These are phyloP conservation scores for Acronicta alni DNA, from an alignment of 2,888 invertebrate genomes.

Conservation along the genomic window DNA sequence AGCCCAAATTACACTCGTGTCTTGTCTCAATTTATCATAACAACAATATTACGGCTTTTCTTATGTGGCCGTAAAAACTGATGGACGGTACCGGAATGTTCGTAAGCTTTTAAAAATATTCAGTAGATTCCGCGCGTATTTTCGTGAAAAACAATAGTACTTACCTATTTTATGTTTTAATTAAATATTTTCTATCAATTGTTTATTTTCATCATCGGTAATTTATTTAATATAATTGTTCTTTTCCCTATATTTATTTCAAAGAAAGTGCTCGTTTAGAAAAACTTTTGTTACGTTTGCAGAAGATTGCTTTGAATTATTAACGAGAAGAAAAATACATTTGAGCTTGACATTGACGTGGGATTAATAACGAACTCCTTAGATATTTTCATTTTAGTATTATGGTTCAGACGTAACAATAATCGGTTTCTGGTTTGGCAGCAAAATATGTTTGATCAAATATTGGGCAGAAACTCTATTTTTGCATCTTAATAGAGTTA, in stretches of 20 bases:
- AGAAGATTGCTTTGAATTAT: neutral
- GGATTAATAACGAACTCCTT: no score
- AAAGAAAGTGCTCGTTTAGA: no score
- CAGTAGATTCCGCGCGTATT: no score
- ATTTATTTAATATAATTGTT: neutral
- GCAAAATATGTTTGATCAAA: neutral
- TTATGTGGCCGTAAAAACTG: slow-evolving; percentile 38
- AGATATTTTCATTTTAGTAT: neutral
- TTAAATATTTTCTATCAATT: no score
- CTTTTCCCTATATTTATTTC: neutral
- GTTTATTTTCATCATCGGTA: no score
- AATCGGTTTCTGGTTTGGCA: neutral
- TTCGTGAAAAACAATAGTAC: no score
- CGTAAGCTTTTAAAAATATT: neutral
- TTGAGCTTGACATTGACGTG: neutral
- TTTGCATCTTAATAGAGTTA: no score
- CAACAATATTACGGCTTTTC: slow-evolving; percentile 26
- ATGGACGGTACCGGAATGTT: slow-evolving; percentile 18
- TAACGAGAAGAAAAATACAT: neutral
- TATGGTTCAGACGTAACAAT: neutral
- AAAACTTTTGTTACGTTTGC: neutral
- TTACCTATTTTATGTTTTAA: no score
- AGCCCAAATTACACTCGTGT: slow-evolving; percentile 30
- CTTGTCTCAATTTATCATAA: slow-evolving; percentile 30
- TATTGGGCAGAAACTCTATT: neutral